Evolutionary conservation across 2,113 vertebrate genomes (phyloP).

Genomic region (Daubentonia madagascariensis): DNA sequence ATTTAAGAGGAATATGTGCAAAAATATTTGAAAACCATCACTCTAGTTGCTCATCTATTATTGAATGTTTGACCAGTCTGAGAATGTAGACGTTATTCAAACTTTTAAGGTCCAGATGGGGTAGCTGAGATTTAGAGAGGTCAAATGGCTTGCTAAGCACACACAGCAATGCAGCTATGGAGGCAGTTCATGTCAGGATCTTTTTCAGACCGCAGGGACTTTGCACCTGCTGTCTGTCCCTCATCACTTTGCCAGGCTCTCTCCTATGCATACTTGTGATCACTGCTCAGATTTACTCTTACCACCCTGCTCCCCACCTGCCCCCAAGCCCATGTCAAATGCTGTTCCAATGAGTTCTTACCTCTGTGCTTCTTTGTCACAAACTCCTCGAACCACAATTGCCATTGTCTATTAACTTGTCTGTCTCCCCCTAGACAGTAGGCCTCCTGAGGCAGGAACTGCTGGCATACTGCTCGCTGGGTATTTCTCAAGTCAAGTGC

Average conservation of each 20-base stretch:
- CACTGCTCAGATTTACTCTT: not conserved
- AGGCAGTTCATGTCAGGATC: not conserved
- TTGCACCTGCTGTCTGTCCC: not conserved
- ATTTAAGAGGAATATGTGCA: not conserved
- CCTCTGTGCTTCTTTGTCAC: not conserved
- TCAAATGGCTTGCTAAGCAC: not conserved
- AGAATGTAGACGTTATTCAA: not conserved
- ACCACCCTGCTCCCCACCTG: accelerated
- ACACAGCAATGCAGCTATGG: not conserved
- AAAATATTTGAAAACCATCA: not conserved
- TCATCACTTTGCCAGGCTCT: not conserved
- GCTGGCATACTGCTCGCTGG: not conserved
- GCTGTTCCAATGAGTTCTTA: not conserved
- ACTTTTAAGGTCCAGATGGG: not conserved
- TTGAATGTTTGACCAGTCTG: not conserved
- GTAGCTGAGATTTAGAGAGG: not conserved
- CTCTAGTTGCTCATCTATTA: not conserved
- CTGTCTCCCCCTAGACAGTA: too few relatives aligned
- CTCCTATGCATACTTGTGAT: not conserved
- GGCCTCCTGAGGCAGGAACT: not conserved
- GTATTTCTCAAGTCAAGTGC: not conserved
- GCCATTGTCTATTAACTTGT: not conserved
- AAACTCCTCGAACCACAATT: not conserved
- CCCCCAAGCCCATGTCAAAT: not conserved
- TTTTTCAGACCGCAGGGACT: not conserved